Conservation (phyloP, 2,113 vertebrate genomes). For the Tachuris rubrigastra region DNA sequence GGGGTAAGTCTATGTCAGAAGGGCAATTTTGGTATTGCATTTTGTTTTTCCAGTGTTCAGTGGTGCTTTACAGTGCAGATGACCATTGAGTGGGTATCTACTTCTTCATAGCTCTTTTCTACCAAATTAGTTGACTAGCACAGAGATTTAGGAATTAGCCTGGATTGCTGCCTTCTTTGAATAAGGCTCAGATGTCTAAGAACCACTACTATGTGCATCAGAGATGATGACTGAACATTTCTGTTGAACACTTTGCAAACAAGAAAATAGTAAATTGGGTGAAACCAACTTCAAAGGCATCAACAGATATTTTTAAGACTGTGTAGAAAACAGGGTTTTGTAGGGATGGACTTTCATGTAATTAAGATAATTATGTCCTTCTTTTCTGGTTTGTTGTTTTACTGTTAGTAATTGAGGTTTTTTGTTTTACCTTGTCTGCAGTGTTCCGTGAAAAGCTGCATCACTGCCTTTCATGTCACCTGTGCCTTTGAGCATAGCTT, state of each 20-base stretch:
- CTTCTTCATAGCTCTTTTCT: neutral
- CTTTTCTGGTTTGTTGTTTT: neutral
- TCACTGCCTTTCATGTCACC: constrained; percentile 98
- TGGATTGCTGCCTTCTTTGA: neutral
- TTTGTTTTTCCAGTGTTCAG: neutral
- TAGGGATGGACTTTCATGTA: neutral
- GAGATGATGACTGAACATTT: neutral
- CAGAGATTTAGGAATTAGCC: neutral
- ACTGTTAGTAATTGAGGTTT: neutral
- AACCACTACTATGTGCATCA: neutral
- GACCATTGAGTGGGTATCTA: neutral
- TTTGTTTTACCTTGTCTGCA: constrained; percentile 48
- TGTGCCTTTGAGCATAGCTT: constrained; percentile 97
- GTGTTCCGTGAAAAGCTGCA: constrained; percentile 98
- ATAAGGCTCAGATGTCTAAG: neutral
- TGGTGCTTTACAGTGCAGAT: neutral
- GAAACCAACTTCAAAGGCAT: neutral
- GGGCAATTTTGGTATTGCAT: rapidly evolving
- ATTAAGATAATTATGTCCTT: neutral
- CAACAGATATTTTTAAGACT: neutral
- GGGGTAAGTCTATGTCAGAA: neutral
- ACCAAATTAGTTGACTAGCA: neutral
- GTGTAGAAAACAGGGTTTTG: neutral
- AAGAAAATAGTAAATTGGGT: neutral
- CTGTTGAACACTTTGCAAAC: neutral